Evolutionary conservation across 2,797 vertebrate species (phyloP).

Genomic region (Epinephelus awoara): DNA sequence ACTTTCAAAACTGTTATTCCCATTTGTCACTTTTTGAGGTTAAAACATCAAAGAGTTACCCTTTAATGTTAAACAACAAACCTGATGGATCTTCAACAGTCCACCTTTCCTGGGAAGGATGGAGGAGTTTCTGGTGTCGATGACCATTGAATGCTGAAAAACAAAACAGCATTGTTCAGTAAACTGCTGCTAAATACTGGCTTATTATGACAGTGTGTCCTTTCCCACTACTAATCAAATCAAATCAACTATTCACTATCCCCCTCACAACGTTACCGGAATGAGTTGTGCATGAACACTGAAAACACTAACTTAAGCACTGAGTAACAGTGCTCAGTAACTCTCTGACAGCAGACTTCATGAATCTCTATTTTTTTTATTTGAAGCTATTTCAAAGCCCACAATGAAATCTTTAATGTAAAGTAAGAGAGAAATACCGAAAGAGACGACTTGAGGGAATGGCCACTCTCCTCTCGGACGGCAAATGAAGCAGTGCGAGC

Average conservation of each 20-base stretch:
- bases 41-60: no score
- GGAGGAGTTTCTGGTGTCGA: slow-evolving; percentile 95
- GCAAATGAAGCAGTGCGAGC: slow-evolving; percentile 95
- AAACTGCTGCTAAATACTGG: neutral
- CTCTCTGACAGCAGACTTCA: neutral
- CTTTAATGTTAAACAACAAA: slow-evolving; percentile 57
- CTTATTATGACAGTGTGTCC: neutral
- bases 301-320: neutral
- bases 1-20: no score
- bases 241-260: neutral
- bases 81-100: slow-evolving; percentile 97
- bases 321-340: neutral
- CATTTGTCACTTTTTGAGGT: no score
- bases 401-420: neutral
- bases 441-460: slow-evolving; percentile 96
- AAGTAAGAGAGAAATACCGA: slow-evolving; percentile 84
- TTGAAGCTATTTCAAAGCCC: neutral
- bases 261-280: neutral
- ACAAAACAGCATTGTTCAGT: neutral
- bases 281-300: neutral
- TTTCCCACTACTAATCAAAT: neutral
- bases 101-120: slow-evolving; percentile 93
- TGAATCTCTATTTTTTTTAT: no score
- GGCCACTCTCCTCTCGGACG: slow-evolving; percentile 95
- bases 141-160: slow-evolving; percentile 93